A percentile compares a stretch with the other conserved stretches of the same genome.
Evolutionary conservation across 2,113 vertebrate genomes (phyloP).

Genomic region (Podarcis cretensis): DNA sequence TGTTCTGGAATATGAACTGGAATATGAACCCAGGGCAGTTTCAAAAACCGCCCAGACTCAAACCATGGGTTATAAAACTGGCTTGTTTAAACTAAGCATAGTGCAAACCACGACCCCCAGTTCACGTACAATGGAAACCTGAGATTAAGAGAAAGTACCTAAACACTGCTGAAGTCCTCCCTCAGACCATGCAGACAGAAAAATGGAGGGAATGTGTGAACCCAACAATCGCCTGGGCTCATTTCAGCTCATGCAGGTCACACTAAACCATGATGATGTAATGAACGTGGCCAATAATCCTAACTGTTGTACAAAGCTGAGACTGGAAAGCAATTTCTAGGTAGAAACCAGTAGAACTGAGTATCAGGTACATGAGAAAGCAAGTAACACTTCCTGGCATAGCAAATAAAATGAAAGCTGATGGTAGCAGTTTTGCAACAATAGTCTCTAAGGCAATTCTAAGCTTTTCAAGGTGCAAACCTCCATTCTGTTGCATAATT

Average conservation of each 20-base stretch:
- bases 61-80: not conserved
- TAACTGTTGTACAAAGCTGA: fast-evolving
- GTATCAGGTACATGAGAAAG: not conserved
- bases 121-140: not conserved
- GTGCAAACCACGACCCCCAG: not conserved
- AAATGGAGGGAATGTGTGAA: not conserved
- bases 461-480: fast-evolving
- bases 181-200: not conserved
- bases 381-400: not conserved
- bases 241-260: not conserved
- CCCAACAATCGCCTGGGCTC: not conserved
- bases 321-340: not conserved
- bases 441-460: not conserved
- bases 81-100: not conserved
- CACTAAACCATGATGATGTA: not conserved
- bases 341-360: fast-evolving
- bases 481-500: not conserved
- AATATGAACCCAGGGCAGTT: too few species aligned
- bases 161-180: not conserved
- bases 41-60: not conserved
- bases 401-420: constrained; percentile 15
- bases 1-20: too few species aligned
- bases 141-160: not conserved
- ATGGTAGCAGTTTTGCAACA: not conserved
- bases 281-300: not conserved